These are phyloP conservation scores for Campaea margaritaria DNA, from an alignment of 2,888 invertebrate species.

Conservation along the genomic window DNA sequence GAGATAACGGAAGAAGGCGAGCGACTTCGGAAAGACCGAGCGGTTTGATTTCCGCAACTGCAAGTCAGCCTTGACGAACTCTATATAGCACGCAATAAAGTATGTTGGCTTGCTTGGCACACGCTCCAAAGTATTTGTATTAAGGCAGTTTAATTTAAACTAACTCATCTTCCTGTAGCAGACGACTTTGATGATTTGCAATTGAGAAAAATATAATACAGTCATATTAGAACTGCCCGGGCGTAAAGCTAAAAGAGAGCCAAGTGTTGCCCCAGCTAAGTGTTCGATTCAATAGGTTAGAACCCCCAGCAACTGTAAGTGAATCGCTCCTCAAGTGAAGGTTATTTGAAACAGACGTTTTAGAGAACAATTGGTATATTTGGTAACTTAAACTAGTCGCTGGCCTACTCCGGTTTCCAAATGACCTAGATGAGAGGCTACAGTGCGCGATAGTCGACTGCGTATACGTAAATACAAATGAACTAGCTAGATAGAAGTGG, in stretches of 20 bases:
- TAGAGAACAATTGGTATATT: slow-evolving; percentile 45
- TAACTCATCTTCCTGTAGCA: neutral
- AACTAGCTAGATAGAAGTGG: slow-evolving; percentile 10
- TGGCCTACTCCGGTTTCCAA: slow-evolving; percentile 58
- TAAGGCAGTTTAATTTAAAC: slow-evolving; percentile 10
- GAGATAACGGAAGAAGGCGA: slow-evolving; percentile 70
- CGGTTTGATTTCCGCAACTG: slow-evolving; percentile 53
- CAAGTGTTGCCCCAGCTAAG: neutral
- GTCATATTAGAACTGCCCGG: too few species aligned
- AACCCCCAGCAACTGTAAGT: slow-evolving; percentile 20
- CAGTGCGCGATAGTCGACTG: slow-evolving; percentile 43
- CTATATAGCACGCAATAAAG: slow-evolving; percentile 20
- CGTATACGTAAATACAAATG: neutral
- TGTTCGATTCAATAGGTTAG: slow-evolving; percentile 6
- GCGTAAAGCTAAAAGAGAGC: neutral
- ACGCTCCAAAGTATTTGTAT: slow-evolving; percentile 1
- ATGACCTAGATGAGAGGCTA: slow-evolving; percentile 56
- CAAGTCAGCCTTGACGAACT: slow-evolving; percentile 34
- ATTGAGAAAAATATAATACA: too few species aligned
- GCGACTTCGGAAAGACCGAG: slow-evolving; percentile 50
- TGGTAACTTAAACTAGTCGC: slow-evolving; percentile 45
- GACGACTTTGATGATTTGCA: too few species aligned
- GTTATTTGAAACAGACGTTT: slow-evolving; percentile 34
- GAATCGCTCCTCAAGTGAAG: slow-evolving; percentile 21
- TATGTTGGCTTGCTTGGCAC: slow-evolving; percentile 17